A percentile compares a stretch with the other conserved stretches of the same genome.
Evolutionary conservation across 2,113 vertebrate genomes (phyloP).

Genomic region (Strix aluco): DNA sequence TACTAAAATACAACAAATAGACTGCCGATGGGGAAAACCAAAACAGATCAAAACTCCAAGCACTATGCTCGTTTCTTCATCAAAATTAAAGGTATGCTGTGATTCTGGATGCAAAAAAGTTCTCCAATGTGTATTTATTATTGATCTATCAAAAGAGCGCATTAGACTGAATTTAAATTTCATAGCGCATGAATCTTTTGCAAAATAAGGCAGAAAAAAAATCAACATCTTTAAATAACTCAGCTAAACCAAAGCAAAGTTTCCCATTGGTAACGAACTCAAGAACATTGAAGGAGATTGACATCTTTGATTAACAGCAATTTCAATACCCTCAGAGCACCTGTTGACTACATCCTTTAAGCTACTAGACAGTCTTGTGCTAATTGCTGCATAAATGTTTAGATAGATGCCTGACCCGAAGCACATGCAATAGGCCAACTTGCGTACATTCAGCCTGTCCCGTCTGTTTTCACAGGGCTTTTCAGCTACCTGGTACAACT

Average conservation of each 20-base stretch:
- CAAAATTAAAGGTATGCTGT: background rate
- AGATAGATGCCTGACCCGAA: background rate
- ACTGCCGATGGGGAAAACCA: background rate
- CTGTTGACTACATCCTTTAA: background rate
- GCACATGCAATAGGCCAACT: background rate
- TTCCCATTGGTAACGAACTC: background rate
- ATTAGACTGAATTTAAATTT: background rate
- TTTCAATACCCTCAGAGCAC: background rate
- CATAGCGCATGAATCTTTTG: background rate
- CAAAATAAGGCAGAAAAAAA: background rate
- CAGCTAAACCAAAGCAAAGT: background rate
- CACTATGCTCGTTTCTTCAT: constrained; percentile 6
- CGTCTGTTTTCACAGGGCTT: background rate
- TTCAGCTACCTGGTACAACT: background rate
- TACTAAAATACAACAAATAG: background rate
- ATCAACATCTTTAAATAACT: background rate
- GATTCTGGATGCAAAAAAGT: background rate
- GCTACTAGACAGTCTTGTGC: background rate
- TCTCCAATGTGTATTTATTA: background rate
- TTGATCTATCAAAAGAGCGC: background rate
- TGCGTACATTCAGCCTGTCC: background rate
- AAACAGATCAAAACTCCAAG: background rate
- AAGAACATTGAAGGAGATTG: fast-evolving
- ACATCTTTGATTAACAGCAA: background rate
- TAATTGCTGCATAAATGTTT: background rate